Conservation (phyloP, 2,797 vertebrate genomes). For the Rhinichthys osculus region DNA sequence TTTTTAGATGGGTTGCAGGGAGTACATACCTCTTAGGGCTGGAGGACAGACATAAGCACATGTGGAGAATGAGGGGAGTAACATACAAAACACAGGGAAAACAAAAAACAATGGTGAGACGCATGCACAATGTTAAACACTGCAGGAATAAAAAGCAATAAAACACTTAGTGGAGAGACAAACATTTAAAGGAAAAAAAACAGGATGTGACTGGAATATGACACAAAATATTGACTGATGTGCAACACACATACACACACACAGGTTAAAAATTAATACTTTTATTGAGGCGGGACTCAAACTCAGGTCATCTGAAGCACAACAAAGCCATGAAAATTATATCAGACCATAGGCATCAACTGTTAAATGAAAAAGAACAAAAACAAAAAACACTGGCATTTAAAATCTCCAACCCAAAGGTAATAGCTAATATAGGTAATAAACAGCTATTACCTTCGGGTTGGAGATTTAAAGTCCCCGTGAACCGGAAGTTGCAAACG, state of each 20-base stretch:
- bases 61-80: constrained; percentile 41
- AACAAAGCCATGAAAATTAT: not conserved
- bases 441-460: not conserved
- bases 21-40: constrained; percentile 61
- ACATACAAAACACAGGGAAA: constrained; percentile 46
- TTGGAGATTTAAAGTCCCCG: no score
- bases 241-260: not conserved
- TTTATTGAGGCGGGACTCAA: no score
- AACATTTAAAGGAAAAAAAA: constrained; percentile 39
- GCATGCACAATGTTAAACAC: constrained; percentile 53
- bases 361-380: no score
- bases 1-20: constrained; percentile 8
- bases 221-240: not conserved
- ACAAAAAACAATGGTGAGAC: constrained; percentile 56
- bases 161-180: constrained; percentile 27
- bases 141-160: constrained; percentile 42
- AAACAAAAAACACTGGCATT: no score
- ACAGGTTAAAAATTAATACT: not conserved
- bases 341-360: not conserved
- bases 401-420: no score
- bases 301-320: no score
- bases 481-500: no score
- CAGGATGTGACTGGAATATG: not conserved
- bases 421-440: no score
- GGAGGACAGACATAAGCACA: constrained; percentile 53